Base-by-base conservation (phyloP, 2,888 invertebrate genomes). In the Watsonalla cultraria region DNA sequence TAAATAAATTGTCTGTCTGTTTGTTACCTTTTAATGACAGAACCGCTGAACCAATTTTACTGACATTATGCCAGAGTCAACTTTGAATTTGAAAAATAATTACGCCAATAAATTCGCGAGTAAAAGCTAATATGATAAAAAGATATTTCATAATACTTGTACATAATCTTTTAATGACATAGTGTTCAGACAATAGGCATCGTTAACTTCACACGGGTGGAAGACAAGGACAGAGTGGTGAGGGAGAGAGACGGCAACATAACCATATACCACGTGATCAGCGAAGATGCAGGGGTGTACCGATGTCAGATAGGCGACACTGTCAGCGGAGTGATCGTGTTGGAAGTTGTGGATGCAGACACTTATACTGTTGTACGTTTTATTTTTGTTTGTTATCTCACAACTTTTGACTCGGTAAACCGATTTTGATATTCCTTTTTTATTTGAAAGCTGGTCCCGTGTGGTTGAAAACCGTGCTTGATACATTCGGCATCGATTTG, bases 261-360 rank as follows among this genome's bases (percentile, higher is more conserved):
- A 46, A 81, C 84, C n/a, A 82, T 94, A 51, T 92, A 91, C 66
- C 90, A 92, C 64, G 77, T 92, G 45, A 73, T 79, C 53, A 60
- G 60, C 2, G 79, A 82, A 46, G 89, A 93, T 66, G 84, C 85
- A 0, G 94, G 94, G 0, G 82, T 91, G 53, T 94, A 94, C 68
- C 78, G 88, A 61, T 94, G 94, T 66, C 74, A 76, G 62, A 61
- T 92, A 7, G 92, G 90, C 8, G 75, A 56, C 9, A 68, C 65
- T 8, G 37, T 52, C 4, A 67, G 75, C 0, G 66, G 70, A 0
- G 81, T 90, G 6, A 88, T 91, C 58, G 86, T 92, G 60, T 64
- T 94, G 47, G 92, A 93, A 46, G 86, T 94, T 0, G 80, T 88
- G 8, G 82, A 83, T 54, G 76, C 86, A 37, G 71, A 92, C 46